Percentiles rank a stretch among this genome's conserved stretches.
Evolutionary conservation across 2,797 vertebrate genomes (phyloP).

Genomic region (Hemitrygon akajei): DNA sequence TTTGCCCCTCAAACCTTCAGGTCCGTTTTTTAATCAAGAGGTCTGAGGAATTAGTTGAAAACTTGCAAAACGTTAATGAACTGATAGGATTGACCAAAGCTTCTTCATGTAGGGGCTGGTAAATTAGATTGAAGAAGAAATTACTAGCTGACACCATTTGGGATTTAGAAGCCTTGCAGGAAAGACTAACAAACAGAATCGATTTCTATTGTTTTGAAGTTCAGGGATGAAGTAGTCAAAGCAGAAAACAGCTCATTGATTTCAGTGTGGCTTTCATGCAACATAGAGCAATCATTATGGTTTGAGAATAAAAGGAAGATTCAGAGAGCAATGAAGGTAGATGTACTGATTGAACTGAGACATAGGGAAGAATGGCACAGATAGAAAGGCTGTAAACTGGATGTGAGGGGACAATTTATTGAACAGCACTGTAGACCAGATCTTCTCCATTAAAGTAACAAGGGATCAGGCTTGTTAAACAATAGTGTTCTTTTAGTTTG

Average conservation of each 20-base stretch:
- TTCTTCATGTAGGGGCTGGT: background rate
- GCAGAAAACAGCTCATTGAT: background rate
- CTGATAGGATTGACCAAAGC: no score
- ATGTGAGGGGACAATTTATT: no score
- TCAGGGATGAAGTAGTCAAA: background rate
- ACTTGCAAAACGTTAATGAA: background rate
- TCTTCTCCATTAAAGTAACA: no score
- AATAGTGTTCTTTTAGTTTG: background rate
- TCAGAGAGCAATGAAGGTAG: background rate
- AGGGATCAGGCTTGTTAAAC: background rate
- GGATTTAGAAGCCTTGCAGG: background rate
- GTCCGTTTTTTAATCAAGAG: background rate
- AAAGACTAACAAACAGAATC: background rate
- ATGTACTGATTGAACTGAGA: background rate
- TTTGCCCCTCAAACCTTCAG: background rate
- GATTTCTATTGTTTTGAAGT: background rate
- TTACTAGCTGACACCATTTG: no score
- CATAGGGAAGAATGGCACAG: background rate
- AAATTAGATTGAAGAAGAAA: no score
- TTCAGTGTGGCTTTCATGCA: no score
- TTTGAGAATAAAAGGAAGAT: background rate
- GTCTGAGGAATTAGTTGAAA: background rate
- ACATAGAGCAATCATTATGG: no score
- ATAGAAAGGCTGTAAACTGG: background rate
- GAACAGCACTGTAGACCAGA: background rate